Conservation (phyloP, 2,113 vertebrate species). For the Rostratula benghalensis region DNA sequence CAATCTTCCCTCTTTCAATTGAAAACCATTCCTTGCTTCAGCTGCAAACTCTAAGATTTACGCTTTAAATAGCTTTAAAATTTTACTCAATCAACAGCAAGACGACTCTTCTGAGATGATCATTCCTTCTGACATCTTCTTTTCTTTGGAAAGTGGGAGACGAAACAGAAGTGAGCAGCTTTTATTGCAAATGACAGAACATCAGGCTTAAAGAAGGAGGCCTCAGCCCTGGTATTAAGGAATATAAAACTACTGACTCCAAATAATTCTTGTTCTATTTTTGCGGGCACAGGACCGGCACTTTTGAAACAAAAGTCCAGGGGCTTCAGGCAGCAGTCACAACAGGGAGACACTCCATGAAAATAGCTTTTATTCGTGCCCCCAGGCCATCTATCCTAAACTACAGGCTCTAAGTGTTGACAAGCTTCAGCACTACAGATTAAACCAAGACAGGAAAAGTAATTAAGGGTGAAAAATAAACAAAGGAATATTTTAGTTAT, state of each 20-base stretch:
- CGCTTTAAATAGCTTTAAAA: neutral
- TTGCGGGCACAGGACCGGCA: neutral
- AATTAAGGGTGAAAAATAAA: constrained; percentile 28
- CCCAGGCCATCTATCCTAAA: neutral
- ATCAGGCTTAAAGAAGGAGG: neutral
- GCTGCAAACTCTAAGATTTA: neutral
- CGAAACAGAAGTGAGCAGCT: neutral
- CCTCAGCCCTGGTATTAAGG: neutral
- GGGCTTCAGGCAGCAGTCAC: neutral
- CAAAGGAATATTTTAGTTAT: constrained; percentile 34
- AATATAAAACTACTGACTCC: neutral
- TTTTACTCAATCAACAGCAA: neutral
- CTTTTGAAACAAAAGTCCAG: neutral
- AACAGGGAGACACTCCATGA: neutral
- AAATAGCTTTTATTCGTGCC: constrained; percentile 1
- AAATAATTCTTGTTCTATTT: neutral
- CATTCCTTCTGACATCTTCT: neutral
- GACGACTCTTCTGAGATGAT: neutral
- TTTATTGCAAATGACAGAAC: neutral
- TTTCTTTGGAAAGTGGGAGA: neutral
- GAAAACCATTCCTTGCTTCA: neutral
- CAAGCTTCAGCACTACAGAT: neutral
- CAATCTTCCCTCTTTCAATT: no score
- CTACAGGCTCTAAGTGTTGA: neutral
- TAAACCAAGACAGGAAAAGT: constrained; percentile 36